Percentiles rank a stretch among this genome's conserved stretches.
phyloP scores from a whole-genome alignment of 1,140 invertebrate species.

The Papilio polytes region DNA sequence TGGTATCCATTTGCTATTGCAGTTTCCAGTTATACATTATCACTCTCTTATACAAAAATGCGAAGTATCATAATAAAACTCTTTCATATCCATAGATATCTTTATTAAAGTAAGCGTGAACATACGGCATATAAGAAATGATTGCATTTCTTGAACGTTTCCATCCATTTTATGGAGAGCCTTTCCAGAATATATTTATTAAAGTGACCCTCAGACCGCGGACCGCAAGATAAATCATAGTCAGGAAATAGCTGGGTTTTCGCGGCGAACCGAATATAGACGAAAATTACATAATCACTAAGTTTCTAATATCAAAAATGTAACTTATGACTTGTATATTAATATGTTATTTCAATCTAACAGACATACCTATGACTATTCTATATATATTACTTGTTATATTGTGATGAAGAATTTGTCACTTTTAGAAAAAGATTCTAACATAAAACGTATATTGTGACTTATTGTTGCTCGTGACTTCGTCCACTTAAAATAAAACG shows the following conservation, averaged over 20 bases:
- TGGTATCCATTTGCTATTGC: no score
- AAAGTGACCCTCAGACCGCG: conserved; percentile 77
- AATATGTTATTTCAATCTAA: no score
- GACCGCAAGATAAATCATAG: conserved; percentile 79
- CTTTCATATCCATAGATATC: conserved; percentile 16
- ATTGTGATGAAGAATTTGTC: no score
- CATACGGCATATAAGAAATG: conserved; percentile 48
- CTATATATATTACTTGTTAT: no score
- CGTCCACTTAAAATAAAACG: no score
- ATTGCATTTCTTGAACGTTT: conserved; percentile 68
- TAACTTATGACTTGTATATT: no score
- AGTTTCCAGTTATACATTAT: conserved; percentile 13
- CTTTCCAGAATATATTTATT: conserved; percentile 80
- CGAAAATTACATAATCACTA: conserved; percentile 47
- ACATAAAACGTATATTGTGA: no score
- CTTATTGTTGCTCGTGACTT: no score
- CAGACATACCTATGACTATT: no score
- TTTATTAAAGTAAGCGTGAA: conserved; percentile 39
- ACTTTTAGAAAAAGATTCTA: no score
- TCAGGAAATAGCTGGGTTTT: conserved; percentile 74
- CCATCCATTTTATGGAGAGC: conserved; percentile 70
- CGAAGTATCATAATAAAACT: background rate
- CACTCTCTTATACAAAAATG: background rate
- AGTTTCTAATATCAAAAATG: background rate
- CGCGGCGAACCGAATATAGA: conserved; percentile 75